Conservation (phyloP, 2,888 invertebrate species). For the Nomada ferruginata region DNA sequence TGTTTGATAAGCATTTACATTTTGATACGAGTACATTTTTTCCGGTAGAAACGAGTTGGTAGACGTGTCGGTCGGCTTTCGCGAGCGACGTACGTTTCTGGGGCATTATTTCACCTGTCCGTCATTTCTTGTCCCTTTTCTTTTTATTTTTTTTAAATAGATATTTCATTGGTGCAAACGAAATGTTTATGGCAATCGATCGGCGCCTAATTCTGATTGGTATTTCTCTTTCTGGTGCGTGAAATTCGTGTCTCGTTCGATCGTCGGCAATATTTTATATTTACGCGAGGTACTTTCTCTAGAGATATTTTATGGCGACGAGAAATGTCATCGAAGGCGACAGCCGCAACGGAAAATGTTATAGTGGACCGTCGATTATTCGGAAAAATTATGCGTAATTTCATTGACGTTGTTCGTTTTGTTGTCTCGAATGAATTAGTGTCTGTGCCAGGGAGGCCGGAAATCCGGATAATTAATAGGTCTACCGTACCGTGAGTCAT, state of each 20-base stretch:
- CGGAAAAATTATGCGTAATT: not conserved
- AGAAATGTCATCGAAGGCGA: constrained; percentile 18
- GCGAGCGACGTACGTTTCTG: constrained; percentile 60
- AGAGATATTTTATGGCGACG: not conserved
- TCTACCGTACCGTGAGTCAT: constrained; percentile 32
- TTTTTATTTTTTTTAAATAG: not conserved
- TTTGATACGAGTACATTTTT: constrained; percentile 66
- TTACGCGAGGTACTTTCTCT: not conserved
- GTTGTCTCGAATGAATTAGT: not conserved
- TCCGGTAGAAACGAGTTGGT: constrained; percentile 30
- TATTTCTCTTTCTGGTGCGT: not conserved
- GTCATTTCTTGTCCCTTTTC: constrained; percentile 33
- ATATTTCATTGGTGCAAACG: not conserved
- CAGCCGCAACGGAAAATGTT: constrained; percentile 4
- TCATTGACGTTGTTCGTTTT: not conserved
- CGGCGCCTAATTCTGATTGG: not conserved
- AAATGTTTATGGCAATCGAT: not conserved
- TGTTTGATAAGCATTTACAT: constrained; percentile 67
- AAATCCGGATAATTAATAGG: constrained; percentile 1
- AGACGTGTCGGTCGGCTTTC: constrained; percentile 40
- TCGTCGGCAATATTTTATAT: not conserved
- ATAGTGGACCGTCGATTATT: constrained; percentile 21
- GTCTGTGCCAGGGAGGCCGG: not conserved
- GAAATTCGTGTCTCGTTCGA: not conserved
- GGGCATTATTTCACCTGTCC: constrained; percentile 71